Evolutionary conservation across 2,113 vertebrate genomes (phyloP).

Genomic region (Cepphus grylle): DNA sequence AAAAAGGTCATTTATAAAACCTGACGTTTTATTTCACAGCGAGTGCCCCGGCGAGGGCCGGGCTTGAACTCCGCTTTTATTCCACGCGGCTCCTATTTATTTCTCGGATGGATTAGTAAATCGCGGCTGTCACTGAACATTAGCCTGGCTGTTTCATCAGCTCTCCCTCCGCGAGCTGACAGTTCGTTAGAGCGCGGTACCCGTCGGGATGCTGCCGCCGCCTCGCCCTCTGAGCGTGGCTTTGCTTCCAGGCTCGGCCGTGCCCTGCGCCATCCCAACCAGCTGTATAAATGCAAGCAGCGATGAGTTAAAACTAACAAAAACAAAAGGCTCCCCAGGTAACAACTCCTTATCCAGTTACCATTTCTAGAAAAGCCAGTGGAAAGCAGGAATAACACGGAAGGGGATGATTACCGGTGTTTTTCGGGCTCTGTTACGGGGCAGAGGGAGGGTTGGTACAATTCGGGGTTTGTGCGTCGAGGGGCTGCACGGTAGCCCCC

Average conservation of each 20-base stretch:
- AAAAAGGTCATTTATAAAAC: neutral
- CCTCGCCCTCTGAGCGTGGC: neutral
- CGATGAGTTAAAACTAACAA: neutral
- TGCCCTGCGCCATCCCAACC: neutral
- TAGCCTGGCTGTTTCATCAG: neutral
- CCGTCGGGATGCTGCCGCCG: neutral
- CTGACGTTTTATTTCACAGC: neutral
- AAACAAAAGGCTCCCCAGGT: neutral
- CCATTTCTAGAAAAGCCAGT: neutral
- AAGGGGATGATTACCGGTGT: neutral
- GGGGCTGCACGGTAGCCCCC: conserved; percentile 36
- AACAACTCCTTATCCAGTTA: neutral
- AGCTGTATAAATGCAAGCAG: neutral
- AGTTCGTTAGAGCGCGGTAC: neutral
- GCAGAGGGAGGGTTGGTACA: neutral
- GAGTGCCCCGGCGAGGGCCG: neutral
- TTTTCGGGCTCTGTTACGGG: neutral
- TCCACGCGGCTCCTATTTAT: neutral
- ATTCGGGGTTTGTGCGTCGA: neutral
- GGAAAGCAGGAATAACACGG: neutral
- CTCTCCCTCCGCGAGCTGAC: neutral
- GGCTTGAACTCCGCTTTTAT: neutral
- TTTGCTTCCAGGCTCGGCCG: neutral
- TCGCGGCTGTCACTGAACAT: neutral
- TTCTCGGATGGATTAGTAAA: neutral